A percentile compares a stretch with the other conserved stretches of the same genome.
Evolutionary conservation across 2,113 vertebrate species (phyloP).

Genomic region (Cichladusa arquata): DNA sequence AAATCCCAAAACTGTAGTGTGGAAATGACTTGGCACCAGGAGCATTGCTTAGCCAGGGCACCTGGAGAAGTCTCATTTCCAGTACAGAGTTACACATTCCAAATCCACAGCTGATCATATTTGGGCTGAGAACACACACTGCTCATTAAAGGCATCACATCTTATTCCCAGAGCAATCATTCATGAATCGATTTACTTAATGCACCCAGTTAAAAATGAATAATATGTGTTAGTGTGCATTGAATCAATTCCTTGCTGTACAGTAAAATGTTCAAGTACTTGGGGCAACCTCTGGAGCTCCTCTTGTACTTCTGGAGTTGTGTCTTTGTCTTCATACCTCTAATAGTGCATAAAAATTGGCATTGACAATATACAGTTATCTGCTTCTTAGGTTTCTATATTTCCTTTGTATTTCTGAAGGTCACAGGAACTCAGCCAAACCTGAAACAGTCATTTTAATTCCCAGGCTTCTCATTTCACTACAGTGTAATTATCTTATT

Average conservation of each 20-base stretch:
- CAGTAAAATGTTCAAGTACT: neutral
- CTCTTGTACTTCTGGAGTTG: neutral
- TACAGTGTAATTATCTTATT: conserved; percentile 15
- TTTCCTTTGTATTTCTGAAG: neutral
- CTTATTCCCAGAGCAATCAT: neutral
- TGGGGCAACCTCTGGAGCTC: neutral
- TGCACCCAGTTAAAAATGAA: neutral
- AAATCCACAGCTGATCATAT: neutral
- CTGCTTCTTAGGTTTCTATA: neutral
- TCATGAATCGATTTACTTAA: neutral
- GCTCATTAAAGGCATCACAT: neutral
- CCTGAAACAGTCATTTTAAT: neutral
- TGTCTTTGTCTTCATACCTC: neutral
- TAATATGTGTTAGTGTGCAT: too few species aligned
- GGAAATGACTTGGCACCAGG: neutral
- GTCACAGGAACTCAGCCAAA: neutral
- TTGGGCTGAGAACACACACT: neutral
- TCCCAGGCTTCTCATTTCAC: neutral
- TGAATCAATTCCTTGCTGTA: neutral
- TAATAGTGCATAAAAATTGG: neutral
- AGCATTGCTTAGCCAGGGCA: neutral
- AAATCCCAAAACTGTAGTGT: neutral
- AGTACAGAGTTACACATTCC: neutral
- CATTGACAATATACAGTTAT: neutral
- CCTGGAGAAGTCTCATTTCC: neutral